A percentile compares a stretch with the other conserved stretches of the same genome.
These are phyloP conservation scores for Formica exsecta DNA, from an alignment of 1,140 invertebrate species.

Conservation along the genomic window DNA sequence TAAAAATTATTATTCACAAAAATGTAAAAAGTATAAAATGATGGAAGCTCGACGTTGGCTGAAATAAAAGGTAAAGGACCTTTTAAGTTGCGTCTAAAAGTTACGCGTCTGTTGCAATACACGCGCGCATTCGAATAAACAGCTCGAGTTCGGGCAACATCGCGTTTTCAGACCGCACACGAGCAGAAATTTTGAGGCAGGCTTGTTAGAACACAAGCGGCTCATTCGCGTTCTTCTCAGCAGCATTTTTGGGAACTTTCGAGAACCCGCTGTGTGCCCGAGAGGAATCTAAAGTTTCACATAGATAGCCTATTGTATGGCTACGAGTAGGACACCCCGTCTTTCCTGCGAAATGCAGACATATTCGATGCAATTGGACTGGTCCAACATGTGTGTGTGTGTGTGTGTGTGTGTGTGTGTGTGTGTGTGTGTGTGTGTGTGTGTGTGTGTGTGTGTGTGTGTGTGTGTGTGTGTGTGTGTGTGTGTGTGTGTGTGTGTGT, in stretches of 20 bases:
- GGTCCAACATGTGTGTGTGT: neutral
- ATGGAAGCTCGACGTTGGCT: neutral
- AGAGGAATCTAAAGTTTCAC: neutral
- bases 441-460: neutral
- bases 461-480: neutral
- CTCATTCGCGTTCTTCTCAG: conserved; percentile 2
- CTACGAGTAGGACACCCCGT: neutral
- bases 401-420: neutral
- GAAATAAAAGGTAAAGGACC: neutral
- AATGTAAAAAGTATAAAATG: neutral
- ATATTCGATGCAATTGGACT: conserved; percentile 7
- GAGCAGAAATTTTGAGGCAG: conserved; percentile 2
- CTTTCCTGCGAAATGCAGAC: neutral
- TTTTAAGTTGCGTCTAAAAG: conserved; percentile 4
- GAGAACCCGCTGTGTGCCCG: neutral
- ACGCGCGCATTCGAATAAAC: conserved; percentile 8
- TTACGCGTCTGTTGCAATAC: neutral
- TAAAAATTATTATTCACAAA: neutral
- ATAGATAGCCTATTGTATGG: conserved; percentile 16
- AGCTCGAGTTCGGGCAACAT: neutral
- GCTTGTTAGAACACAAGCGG: neutral
- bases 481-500: neutral
- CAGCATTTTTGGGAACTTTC: conserved; percentile 10
- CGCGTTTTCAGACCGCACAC: neutral
- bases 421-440: neutral